Evolutionary conservation across 2,797 vertebrate genomes (phyloP).

Genomic region (Heterohyrax brucei): DNA sequence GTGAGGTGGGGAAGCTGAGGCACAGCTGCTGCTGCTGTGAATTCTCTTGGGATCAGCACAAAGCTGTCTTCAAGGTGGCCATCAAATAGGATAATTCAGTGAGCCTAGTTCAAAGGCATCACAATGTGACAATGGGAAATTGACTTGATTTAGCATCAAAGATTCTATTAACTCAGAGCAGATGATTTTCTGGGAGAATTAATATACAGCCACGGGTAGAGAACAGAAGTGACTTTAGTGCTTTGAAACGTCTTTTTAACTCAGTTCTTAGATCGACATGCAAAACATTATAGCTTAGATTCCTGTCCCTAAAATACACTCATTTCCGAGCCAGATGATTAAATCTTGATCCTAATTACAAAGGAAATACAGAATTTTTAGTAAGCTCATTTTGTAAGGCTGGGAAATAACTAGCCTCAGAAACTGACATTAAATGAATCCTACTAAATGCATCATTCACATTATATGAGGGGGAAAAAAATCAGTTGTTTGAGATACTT

Average conservation of each 20-base stretch:
- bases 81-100: constrained; percentile 63
- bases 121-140: constrained; percentile 83
- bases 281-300: constrained; percentile 50
- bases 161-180: constrained; percentile 82
- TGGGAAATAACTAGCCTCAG: constrained; percentile 61
- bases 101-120: constrained; percentile 78
- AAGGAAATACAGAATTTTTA: constrained; percentile 54
- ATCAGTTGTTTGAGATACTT: constrained; percentile 26
- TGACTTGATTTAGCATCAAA: constrained; percentile 85
- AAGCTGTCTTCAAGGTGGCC: constrained; percentile 66
- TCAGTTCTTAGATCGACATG: constrained; percentile 59
- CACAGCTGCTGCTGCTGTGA: background rate
- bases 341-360: constrained; percentile 73
- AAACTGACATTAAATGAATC: background rate
- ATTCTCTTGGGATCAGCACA: constrained; percentile 10
- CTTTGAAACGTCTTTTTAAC: constrained; percentile 80
- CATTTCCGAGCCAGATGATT: constrained; percentile 57
- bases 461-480: no score
- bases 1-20: background rate
- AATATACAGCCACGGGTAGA: constrained; percentile 63
- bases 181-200: constrained; percentile 79
- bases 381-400: constrained; percentile 58
- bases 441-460: background rate
- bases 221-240: constrained; percentile 32
- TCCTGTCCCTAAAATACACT: constrained; percentile 12